Conservation (phyloP, 1,140 invertebrate genomes). For the Cydia strobilella region DNA sequence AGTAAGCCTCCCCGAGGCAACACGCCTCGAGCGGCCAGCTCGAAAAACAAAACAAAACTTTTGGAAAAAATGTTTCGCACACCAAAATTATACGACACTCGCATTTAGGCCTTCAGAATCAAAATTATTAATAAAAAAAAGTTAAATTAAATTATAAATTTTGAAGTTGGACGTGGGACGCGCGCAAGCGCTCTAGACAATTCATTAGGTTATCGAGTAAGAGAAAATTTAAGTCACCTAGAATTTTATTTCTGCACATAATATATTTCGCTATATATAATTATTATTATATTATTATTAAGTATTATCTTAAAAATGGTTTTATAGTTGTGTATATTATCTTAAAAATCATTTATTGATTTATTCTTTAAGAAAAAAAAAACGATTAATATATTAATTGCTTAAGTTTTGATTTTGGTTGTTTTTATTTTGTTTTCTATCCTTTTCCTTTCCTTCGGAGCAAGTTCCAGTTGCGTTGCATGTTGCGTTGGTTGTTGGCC, state of each 20-base stretch:
- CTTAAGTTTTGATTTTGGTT: conserved; percentile 79
- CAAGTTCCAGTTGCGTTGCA: conserved; percentile 54
- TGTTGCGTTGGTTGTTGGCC: conserved; percentile 55
- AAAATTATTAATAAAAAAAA: conserved; percentile 81
- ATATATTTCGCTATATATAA: conserved; percentile 83
- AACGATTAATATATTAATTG: conserved; percentile 80
- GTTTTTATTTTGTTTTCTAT: conserved; percentile 71
- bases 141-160: conserved; percentile 74
- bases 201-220: conserved; percentile 78
- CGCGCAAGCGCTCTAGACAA: conserved; percentile 72
- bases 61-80: conserved; percentile 69
- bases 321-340: conserved; percentile 79
- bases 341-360: conserved; percentile 79
- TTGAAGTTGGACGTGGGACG: conserved; percentile 73
- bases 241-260: conserved; percentile 84
- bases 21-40: conserved; percentile 46
- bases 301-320: conserved; percentile 78
- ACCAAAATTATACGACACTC: conserved; percentile 81
- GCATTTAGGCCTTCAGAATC: conserved; percentile 82
- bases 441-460: conserved; percentile 60
- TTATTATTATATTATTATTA: conserved; percentile 79
- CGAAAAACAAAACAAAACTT: conserved; percentile 64
- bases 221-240: conserved; percentile 83
- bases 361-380: conserved; percentile 77
- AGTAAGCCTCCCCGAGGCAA: conserved; percentile 83